A percentile compares a stretch with the other conserved stretches of the same genome.
phyloP scores from a whole-genome alignment of 35 echinoderm and acorn worm genomes.

The Strongylocentrotus purpuratus region DNA sequence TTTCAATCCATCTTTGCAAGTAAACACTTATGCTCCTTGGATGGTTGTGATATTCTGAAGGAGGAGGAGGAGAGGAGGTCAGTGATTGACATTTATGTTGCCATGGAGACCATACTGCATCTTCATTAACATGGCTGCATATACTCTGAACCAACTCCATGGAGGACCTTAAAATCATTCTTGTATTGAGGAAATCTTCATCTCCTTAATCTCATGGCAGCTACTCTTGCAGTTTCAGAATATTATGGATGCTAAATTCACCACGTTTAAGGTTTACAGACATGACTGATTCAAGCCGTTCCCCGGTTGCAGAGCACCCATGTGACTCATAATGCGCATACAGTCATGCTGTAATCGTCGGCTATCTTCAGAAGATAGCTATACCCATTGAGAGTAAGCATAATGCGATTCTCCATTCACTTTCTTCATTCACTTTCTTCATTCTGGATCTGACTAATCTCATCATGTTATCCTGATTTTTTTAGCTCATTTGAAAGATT shows the following conservation, averaged over 20 bases:
- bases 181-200: not conserved
- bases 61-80: not conserved
- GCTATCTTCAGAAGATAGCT: not conserved
- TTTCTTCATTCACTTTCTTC: not conserved
- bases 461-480: not conserved
- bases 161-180: not conserved
- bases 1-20: not conserved
- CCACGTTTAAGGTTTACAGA: not conserved
- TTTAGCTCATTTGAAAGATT: not conserved
- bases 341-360: not conserved
- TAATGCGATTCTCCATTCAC: not conserved
- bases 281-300: too few relatives aligned
- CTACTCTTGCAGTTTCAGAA: not conserved
- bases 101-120: not conserved
- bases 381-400: not conserved
- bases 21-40: not conserved
- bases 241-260: not conserved
- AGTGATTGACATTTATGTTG: not conserved
- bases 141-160: not conserved
- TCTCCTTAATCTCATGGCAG: not conserved
- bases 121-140: not conserved
- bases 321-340: not conserved
- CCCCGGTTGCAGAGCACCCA: not conserved
- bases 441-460: not conserved
- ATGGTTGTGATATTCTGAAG: not conserved